Percentiles rank a stretch among this genome's conserved stretches.
phyloP scores from a whole-genome alignment of 2,797 vertebrate genomes.

The Tadarida brasiliensis region DNA sequence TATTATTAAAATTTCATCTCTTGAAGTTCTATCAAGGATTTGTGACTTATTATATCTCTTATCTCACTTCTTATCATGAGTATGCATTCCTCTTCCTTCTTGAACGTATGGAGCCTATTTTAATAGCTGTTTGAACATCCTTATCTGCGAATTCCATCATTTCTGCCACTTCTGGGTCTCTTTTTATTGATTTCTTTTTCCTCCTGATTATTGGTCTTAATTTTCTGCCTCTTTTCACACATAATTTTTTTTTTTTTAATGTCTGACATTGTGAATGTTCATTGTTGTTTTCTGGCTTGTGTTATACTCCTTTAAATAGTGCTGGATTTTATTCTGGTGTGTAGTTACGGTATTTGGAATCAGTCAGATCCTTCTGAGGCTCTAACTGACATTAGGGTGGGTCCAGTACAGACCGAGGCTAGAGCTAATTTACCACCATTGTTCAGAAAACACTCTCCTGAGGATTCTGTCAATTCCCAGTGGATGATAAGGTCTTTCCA shows the following conservation, averaged over 20 bases:
- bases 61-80: background rate
- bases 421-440: background rate
- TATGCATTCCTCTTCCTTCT: background rate
- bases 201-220: background rate
- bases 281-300: background rate
- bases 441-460: background rate
- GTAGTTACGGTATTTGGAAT: background rate
- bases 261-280: background rate
- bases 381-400: background rate
- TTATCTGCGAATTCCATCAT: background rate
- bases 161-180: background rate
- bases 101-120: background rate
- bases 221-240: background rate
- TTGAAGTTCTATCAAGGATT: background rate
- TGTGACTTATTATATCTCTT: background rate
- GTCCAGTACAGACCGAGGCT: background rate
- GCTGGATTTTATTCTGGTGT: background rate
- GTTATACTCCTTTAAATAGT: background rate
- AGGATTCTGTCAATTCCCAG: background rate
- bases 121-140: background rate
- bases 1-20: background rate
- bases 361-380: background rate
- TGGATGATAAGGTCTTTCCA: background rate
- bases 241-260: background rate
- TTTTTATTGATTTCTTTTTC: background rate